These are phyloP conservation scores for Diloba caeruleocephala DNA, from an alignment of 2,888 invertebrate species.

Conservation along the genomic window DNA sequence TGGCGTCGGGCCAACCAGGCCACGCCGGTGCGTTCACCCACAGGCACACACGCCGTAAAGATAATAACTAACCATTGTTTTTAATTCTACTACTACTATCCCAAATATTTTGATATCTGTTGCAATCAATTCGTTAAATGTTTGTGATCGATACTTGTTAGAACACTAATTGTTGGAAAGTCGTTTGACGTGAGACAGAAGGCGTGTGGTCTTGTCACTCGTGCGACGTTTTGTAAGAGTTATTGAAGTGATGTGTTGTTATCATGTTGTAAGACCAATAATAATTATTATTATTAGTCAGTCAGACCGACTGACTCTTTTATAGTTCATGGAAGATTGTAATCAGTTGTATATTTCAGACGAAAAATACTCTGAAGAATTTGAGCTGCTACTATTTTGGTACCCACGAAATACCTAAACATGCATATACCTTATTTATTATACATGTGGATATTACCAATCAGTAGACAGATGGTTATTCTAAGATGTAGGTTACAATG, in stretches of 20 bases:
- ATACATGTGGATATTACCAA: conserved; percentile 18
- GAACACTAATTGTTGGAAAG: conserved; percentile 19
- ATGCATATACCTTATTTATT: conserved; percentile 7
- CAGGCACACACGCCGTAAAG: conserved; percentile 65
- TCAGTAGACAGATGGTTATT: conserved; percentile 46
- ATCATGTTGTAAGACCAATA: conserved; percentile 30
- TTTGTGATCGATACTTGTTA: conserved; percentile 20
- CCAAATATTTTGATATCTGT: conserved; percentile 52
- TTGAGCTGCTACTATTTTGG: conserved; percentile 1
- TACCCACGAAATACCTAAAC: conserved; percentile 1
- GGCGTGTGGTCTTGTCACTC: conserved; percentile 37
- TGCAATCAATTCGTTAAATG: conserved; percentile 16
- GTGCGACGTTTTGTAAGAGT: conserved; percentile 26
- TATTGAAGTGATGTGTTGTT: conserved; percentile 29
- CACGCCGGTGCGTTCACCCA: conserved; percentile 85
- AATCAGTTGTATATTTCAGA: conserved; percentile 24
- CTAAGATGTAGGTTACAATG: conserved; percentile 50
- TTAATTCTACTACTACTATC: conserved; percentile 70
- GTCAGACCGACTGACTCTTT: too few relatives aligned
- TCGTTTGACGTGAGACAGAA: conserved; percentile 24
- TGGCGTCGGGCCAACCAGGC: conserved; percentile 85
- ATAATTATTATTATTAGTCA: too few relatives aligned
- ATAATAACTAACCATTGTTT: conserved; percentile 78
- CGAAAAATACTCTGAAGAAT: conserved; percentile 17
- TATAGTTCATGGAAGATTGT: conserved; percentile 27